Evolutionary conservation across 2,888 invertebrate genomes (phyloP), one percentile per base, ranked within the genome.

Genomic region (Trichopoda pennipes): DNA sequence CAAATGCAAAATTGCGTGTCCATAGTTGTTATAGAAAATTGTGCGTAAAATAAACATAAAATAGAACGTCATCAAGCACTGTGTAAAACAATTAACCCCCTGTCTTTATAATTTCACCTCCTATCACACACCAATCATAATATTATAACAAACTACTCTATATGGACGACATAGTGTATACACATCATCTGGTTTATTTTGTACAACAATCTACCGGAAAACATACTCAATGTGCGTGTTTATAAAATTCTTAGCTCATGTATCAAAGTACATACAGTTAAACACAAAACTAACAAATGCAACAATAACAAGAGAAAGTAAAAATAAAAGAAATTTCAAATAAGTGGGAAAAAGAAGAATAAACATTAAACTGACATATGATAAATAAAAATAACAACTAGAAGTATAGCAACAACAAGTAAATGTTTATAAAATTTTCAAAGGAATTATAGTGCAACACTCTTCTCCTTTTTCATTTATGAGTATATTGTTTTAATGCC

Each of bases 1-100:
- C 77, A 87, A 88, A 86, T 87, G 86, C 80, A 84, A 85, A 85
- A 87, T 88, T 87, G 89, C 88, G 89, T 88, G 89, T 86, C 84
- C 61, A 74, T 86, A 85, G 87, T 86, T 72, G 76, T 77, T 77
- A 73, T 73, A 73, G 81, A 88, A 87, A 87, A 88, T 88, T 88
- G 88, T 88, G 88, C 88, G 88, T 88, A 86, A 88, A 88, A 86
- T 88, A 86, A 85, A 86, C 84, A 80, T 75, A 58, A 63, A 76
- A 63, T 60, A 47, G 76, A 51, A 81, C 81, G 70, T 76, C 70
- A 69, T 63, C 76, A 69, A 73, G 80, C 73, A 69, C 63, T 53
- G 75, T 72, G 68, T 78, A 68, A 58, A 75, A 72, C 75, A 75
- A 63, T 68, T 79, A 72, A 79, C 73, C 64, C 70, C 75, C 56